Percentiles rank a stretch among this genome's conserved stretches.
phyloP scores from a whole-genome alignment of 2,797 vertebrate genomes.

The Threskiornis aethiopicus region DNA sequence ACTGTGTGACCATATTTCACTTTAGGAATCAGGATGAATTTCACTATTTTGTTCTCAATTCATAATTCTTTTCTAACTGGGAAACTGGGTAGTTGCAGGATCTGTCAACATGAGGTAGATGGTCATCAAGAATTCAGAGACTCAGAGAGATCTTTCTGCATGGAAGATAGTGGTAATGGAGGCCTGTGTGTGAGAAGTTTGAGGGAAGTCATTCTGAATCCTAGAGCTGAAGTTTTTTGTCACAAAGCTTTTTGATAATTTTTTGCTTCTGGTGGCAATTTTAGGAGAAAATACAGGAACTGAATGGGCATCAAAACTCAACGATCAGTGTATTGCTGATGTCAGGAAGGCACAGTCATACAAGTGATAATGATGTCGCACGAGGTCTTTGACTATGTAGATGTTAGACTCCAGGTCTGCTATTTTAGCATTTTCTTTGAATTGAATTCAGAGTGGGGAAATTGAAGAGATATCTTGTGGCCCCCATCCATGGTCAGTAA shows the following conservation, averaged over 20 bases:
- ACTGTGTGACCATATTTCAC: not conserved
- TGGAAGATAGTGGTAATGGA: not conserved
- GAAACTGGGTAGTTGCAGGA: not conserved
- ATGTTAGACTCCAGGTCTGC: not conserved
- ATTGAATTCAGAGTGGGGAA: not conserved
- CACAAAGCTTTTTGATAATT: not conserved
- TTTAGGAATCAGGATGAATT: not conserved
- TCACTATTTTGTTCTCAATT: not conserved
- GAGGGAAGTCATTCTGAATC: not conserved
- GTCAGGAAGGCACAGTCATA: not conserved
- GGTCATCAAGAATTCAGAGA: not conserved
- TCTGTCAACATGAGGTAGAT: not conserved
- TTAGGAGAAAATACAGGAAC: not conserved
- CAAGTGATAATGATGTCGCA: fast-evolving
- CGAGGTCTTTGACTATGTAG: not conserved
- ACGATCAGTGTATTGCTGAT: not conserved
- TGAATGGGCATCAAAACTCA: not conserved
- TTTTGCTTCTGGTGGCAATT: not conserved
- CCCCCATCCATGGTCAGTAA: not conserved
- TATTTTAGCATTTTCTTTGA: not conserved
- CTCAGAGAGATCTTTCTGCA: not conserved
- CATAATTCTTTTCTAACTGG: not conserved
- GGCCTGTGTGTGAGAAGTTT: not conserved
- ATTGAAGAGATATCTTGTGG: not conserved
- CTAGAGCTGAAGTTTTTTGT: not conserved